Evolutionary conservation across 1,140 invertebrate species (phyloP).

Genomic region (Oreohelix idahoensis): DNA sequence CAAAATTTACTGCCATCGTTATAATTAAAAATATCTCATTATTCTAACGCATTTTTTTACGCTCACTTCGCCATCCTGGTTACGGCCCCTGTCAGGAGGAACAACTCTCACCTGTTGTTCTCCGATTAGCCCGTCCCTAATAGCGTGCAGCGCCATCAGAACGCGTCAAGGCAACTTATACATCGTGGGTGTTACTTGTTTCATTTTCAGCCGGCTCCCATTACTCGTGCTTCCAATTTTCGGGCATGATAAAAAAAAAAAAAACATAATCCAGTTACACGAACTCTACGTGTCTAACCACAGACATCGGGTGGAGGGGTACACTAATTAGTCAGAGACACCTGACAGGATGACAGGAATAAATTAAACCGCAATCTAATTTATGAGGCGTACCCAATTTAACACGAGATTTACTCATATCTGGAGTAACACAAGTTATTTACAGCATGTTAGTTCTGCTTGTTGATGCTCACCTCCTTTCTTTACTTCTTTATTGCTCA

Average conservation of each 20-base stretch:
- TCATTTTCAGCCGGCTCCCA: background rate
- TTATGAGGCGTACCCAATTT: background rate
- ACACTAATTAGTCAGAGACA: background rate
- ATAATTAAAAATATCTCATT: background rate
- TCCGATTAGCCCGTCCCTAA: background rate
- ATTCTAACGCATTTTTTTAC: background rate
- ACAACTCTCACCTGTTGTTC: conserved; percentile 6
- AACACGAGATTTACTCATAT: background rate
- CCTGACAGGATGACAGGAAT: background rate
- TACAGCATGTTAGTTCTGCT: too few relatives aligned
- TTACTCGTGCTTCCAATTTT: background rate
- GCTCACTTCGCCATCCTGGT: background rate
- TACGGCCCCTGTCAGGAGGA: background rate
- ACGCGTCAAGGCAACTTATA: background rate
- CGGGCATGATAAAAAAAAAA: background rate
- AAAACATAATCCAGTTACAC: background rate
- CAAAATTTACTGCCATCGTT: too few relatives aligned
- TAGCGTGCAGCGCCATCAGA: background rate
- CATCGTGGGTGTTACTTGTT: background rate
- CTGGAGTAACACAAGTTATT: too few relatives aligned
- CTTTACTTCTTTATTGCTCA: too few relatives aligned
- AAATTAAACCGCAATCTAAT: background rate
- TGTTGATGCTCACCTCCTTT: too few relatives aligned
- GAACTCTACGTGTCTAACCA: background rate
- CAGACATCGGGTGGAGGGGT: background rate